These are phyloP conservation scores for Porites divaricata DNA, from an alignment of 92 coral and sea anemone genomes.

Conservation along the genomic window DNA sequence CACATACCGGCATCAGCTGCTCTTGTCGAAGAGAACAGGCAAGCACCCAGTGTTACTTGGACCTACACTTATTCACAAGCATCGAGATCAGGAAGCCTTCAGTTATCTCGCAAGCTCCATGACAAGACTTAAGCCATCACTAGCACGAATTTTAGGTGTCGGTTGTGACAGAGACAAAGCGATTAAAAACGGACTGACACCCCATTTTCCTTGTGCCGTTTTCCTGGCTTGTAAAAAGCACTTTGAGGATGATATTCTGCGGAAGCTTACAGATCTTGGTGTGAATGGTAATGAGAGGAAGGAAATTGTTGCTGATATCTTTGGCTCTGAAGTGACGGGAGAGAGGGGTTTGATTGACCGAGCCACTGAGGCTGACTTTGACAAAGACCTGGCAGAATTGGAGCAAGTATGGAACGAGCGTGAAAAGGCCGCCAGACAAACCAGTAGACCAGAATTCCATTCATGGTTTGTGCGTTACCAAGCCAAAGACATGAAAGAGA, in stretches of 20 bases:
- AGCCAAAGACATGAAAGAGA: slow-evolving; percentile 40
- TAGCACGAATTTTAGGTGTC: slow-evolving; percentile 25
- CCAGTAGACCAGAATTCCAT: slow-evolving; percentile 12
- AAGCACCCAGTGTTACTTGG: slow-evolving; percentile 57
- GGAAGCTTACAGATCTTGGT: slow-evolving; percentile 55
- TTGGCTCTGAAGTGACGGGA: slow-evolving; percentile 46
- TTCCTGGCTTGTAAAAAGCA: slow-evolving; percentile 62
- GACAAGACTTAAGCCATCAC: slow-evolving; percentile 24
- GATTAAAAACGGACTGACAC: slow-evolving; percentile 33
- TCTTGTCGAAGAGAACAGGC: slow-evolving; percentile 28
- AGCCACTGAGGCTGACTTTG: slow-evolving; percentile 37
- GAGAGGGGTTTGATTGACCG: slow-evolving; percentile 47
- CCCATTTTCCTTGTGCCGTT: slow-evolving; percentile 54
- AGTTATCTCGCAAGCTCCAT: slow-evolving; percentile 54
- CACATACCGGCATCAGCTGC: slow-evolving; percentile 27
- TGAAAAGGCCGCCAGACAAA: slow-evolving; percentile 34
- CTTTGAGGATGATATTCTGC: slow-evolving; percentile 45
- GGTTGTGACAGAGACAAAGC: slow-evolving; percentile 63
- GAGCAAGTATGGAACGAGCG: slow-evolving; percentile 42
- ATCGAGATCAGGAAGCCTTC: slow-evolving; percentile 43
- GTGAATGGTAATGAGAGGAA: slow-evolving; percentile 18
- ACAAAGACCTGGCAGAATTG: slow-evolving; percentile 31
- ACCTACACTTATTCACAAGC: slow-evolving; percentile 62
- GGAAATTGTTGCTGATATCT: slow-evolving; percentile 32
- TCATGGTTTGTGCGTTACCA: slow-evolving; percentile 39